Evolutionary conservation across 2,113 vertebrate species (phyloP).

Genomic region (Platysteira castanea): DNA sequence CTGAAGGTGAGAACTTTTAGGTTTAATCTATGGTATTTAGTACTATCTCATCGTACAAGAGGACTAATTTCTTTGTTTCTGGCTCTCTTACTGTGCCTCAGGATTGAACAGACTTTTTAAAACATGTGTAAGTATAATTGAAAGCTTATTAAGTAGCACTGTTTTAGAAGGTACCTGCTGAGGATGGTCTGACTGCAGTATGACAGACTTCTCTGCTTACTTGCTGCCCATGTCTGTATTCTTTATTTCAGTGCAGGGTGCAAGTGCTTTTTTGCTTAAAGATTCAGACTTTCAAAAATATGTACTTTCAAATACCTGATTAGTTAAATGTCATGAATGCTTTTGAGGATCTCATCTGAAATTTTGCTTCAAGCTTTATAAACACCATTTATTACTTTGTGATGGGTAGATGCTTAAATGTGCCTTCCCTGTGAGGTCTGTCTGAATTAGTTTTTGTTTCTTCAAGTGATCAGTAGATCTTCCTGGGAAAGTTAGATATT

Average conservation of each 20-base stretch:
- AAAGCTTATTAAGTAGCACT: neutral
- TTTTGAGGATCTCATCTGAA: neutral
- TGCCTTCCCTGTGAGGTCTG: neutral
- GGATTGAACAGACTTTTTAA: neutral
- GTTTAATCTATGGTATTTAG: neutral
- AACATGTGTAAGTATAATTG: neutral
- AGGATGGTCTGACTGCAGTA: neutral
- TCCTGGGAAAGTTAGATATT: neutral
- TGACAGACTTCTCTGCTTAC: neutral
- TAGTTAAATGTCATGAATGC: neutral
- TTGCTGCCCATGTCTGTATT: neutral
- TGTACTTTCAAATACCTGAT: neutral
- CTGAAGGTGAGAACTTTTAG: constrained; percentile 80
- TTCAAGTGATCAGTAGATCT: neutral
- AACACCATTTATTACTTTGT: neutral
- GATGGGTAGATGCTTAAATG: neutral
- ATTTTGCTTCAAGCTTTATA: neutral
- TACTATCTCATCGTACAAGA: neutral
- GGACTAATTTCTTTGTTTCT: neutral
- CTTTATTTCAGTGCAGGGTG: neutral
- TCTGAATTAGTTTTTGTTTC: neutral
- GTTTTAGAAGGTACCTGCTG: neutral
- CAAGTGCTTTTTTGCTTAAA: neutral
- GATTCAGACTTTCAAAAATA: neutral
- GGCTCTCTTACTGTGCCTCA: neutral